These are phyloP conservation scores for Onychomys leucogaster DNA, from an alignment of 2,797 vertebrate species.

Conservation along the genomic window DNA sequence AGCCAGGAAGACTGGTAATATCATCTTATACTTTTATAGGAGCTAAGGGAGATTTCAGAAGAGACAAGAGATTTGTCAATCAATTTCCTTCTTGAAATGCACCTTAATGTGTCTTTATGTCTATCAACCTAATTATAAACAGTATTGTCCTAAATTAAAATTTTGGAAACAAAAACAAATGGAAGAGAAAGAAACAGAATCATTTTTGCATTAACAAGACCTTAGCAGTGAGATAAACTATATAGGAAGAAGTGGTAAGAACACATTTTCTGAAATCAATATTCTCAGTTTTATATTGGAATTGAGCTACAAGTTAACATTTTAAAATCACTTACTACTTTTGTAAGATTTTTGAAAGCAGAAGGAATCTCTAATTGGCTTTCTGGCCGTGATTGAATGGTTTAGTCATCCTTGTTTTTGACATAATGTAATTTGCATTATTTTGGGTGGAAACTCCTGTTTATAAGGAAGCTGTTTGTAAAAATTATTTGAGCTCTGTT, in stretches of 20 bases:
- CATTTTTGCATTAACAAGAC: neutral
- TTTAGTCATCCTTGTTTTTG: slow-evolving; percentile 5
- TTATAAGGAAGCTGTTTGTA: slow-evolving; percentile 35
- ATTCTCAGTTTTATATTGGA: slow-evolving; percentile 46
- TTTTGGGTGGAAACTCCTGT: neutral
- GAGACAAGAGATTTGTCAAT: neutral
- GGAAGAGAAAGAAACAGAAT: neutral
- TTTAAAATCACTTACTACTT: slow-evolving; percentile 37
- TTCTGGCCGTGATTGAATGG: slow-evolving; percentile 27
- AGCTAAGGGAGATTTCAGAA: slow-evolving; percentile 14
- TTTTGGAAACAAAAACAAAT: neutral
- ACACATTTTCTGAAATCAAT: neutral
- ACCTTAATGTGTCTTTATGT: slow-evolving; percentile 33
- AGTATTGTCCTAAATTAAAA: slow-evolving; percentile 49
- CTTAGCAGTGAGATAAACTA: neutral
- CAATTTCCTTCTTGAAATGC: slow-evolving; percentile 43
- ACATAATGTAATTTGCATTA: slow-evolving; percentile 9
- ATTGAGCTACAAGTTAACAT: neutral
- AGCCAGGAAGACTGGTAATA: neutral
- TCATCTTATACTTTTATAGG: slow-evolving; percentile 5
- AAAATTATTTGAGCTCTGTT: neutral
- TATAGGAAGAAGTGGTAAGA: neutral
- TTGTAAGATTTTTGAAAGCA: slow-evolving; percentile 52
- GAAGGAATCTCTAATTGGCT: slow-evolving; percentile 1
- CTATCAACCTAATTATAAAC: slow-evolving; percentile 41